Conservation (phyloP, 2,113 vertebrate species). For the Haplochromis burtoni region DNA sequence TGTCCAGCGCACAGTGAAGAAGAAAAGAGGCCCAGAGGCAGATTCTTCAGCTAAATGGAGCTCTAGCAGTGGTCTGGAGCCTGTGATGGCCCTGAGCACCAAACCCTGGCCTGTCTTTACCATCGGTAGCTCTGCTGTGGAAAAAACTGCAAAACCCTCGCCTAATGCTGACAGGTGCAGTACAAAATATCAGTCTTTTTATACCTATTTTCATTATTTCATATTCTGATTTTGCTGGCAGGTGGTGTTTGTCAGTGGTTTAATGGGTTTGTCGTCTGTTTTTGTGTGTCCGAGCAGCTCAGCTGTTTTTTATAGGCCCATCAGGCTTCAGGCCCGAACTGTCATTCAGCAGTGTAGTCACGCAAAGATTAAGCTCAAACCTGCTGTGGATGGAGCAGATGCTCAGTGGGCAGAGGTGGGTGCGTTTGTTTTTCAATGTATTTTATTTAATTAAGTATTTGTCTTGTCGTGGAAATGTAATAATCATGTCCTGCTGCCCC, state of each 20-base stretch:
- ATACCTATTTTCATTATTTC: neutral
- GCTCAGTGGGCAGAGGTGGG: constrained; percentile 81
- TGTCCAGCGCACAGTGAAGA: neutral
- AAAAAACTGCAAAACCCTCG: neutral
- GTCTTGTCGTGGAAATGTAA: neutral
- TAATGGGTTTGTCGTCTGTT: neutral
- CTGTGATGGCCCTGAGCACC: constrained; percentile 8
- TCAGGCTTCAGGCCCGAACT: constrained; percentile 50
- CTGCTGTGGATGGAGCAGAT: constrained; percentile 55
- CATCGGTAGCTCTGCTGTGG: neutral
- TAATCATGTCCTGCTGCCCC: neutral
- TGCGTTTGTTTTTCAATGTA: neutral
- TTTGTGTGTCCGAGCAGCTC: neutral
- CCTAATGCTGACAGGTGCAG: neutral
- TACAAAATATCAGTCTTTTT: neutral
- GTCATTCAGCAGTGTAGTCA: constrained; percentile 78
- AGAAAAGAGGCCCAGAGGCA: neutral
- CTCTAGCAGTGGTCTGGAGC: neutral
- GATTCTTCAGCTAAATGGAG: neutral
- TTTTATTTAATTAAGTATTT: neutral
- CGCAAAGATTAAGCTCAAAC: constrained; percentile 74
- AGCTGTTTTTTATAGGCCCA: neutral
- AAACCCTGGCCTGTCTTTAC: constrained; percentile 46
- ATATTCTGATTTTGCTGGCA: neutral
- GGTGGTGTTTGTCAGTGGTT: neutral